Evolutionary conservation across 2,113 vertebrate species (phyloP).

Genomic region (Aphyosemion australe): DNA sequence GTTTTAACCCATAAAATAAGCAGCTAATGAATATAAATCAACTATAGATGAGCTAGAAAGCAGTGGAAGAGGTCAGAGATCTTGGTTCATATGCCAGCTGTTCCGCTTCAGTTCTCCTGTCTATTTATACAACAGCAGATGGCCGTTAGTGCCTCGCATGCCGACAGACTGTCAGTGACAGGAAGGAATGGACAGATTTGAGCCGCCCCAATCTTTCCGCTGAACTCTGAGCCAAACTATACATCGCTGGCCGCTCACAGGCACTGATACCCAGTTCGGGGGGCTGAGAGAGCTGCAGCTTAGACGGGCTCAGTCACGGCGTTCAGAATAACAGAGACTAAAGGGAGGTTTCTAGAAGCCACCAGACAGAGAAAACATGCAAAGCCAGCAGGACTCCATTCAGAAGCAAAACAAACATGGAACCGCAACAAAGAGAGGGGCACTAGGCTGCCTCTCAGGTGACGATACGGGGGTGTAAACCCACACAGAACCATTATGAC

Average conservation of each 20-base stretch:
- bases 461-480: slow-evolving; percentile 37
- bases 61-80: slow-evolving; percentile 50
- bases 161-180: slow-evolving; percentile 78
- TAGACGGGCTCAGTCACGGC: slow-evolving; percentile 28
- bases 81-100: slow-evolving; percentile 66
- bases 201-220: slow-evolving; percentile 65
- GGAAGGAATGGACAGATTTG: slow-evolving; percentile 80
- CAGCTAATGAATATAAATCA: background rate
- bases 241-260: slow-evolving; percentile 27
- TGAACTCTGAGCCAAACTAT: slow-evolving; percentile 55
- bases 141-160: slow-evolving; percentile 72
- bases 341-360: slow-evolving; percentile 68
- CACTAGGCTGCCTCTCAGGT: slow-evolving; percentile 47
- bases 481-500: slow-evolving; percentile 5
- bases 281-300: slow-evolving; percentile 56
- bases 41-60: slow-evolving; percentile 40
- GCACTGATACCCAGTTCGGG: slow-evolving; percentile 36
- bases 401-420: slow-evolving; percentile 63
- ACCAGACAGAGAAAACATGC: slow-evolving; percentile 63
- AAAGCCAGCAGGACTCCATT: slow-evolving; percentile 70
- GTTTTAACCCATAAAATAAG: background rate
- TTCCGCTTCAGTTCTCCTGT: slow-evolving; percentile 61
- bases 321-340: slow-evolving; percentile 54
- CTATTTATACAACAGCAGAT: slow-evolving; percentile 83
- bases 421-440: slow-evolving; percentile 55